Conservation (phyloP, 1,140 invertebrate genomes). For the Zophobas morio region DNA sequence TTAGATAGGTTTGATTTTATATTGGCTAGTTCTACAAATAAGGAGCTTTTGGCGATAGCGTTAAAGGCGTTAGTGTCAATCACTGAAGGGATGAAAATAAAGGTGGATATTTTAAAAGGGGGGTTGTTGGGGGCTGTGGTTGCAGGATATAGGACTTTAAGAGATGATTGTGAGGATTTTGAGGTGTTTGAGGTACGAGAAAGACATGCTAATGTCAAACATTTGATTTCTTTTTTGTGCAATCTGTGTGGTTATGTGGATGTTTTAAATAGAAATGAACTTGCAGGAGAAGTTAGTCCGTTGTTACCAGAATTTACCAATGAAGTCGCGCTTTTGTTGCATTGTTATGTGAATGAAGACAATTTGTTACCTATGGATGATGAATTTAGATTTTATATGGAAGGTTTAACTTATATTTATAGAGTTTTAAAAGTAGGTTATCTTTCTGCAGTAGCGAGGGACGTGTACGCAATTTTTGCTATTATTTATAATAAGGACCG, state of each 20-base stretch:
- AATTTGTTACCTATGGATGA: slow-evolving; percentile 55
- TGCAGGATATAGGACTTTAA: slow-evolving; percentile 8
- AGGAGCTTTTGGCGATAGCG: slow-evolving; percentile 71
- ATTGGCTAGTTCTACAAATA: slow-evolving; percentile 77
- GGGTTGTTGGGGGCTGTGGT: slow-evolving; percentile 19
- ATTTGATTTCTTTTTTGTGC: slow-evolving; percentile 55
- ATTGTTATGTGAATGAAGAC: slow-evolving; percentile 53
- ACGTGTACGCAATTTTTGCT: neutral
- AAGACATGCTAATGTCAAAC: slow-evolving; percentile 45
- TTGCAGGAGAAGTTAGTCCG: slow-evolving; percentile 31
- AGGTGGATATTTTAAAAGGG: slow-evolving; percentile 47
- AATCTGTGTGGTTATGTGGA: slow-evolving; percentile 58
- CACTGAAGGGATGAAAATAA: slow-evolving; percentile 58
- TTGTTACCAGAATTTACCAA: slow-evolving; percentile 44
- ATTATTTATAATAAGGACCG: neutral
- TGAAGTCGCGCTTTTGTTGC: slow-evolving; percentile 46
- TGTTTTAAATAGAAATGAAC: slow-evolving; percentile 38
- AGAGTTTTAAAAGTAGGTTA: slow-evolving; percentile 38
- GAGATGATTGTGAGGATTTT: slow-evolving; percentile 36
- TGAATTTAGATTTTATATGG: slow-evolving; percentile 56
- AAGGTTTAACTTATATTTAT: slow-evolving; percentile 55
- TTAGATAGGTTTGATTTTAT: slow-evolving; percentile 75
- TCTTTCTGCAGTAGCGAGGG: neutral
- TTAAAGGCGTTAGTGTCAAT: slow-evolving; percentile 64
- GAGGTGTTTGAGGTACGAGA: slow-evolving; percentile 51